Percentiles rank a stretch among this genome's conserved stretches.
phyloP scores from a whole-genome alignment of 64 coral and sea anemone genomes.

The Dendronephthya gigantea region DNA sequence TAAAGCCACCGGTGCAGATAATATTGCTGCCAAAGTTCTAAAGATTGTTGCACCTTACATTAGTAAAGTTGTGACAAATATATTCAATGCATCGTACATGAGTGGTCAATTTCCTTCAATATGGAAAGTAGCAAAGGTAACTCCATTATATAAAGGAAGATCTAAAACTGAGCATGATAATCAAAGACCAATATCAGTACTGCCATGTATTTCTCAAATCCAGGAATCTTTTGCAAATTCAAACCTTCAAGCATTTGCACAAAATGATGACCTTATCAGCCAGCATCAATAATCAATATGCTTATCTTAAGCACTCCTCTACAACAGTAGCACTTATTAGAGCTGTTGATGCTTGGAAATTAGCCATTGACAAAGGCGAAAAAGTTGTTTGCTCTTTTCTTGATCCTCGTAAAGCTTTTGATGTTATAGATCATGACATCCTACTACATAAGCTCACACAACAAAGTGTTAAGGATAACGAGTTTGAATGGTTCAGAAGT shows the following conservation, averaged over 20 bases:
- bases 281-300: conserved; percentile 24
- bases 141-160: conserved; percentile 7
- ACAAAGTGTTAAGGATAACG: conserved; percentile 22
- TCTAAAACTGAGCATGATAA: neutral
- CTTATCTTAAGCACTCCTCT: conserved; percentile 29
- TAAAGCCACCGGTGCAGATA: conserved; percentile 17
- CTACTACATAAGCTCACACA: conserved; percentile 19
- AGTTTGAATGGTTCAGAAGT: conserved; percentile 23
- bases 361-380: conserved; percentile 23
- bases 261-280: neutral
- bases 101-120: neutral
- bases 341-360: conserved; percentile 38
- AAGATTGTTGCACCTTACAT: conserved; percentile 3
- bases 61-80: neutral
- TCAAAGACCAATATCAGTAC: conserved; percentile 19
- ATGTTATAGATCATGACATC: conserved; percentile 33
- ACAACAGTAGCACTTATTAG: conserved; percentile 32
- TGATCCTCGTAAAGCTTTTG: conserved; percentile 29
- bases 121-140: conserved; percentile 18
- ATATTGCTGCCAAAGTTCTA: conserved; percentile 15
- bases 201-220: conserved; percentile 10
- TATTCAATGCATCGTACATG: neutral
- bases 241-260: conserved; percentile 24
- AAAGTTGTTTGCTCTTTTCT: conserved; percentile 34
- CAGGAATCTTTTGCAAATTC: neutral